A percentile compares a stretch with the other conserved stretches of the same genome.
These are phyloP conservation scores for Callospermophilus lateralis DNA, from an alignment of 2,113 vertebrate genomes.

Conservation along the genomic window DNA sequence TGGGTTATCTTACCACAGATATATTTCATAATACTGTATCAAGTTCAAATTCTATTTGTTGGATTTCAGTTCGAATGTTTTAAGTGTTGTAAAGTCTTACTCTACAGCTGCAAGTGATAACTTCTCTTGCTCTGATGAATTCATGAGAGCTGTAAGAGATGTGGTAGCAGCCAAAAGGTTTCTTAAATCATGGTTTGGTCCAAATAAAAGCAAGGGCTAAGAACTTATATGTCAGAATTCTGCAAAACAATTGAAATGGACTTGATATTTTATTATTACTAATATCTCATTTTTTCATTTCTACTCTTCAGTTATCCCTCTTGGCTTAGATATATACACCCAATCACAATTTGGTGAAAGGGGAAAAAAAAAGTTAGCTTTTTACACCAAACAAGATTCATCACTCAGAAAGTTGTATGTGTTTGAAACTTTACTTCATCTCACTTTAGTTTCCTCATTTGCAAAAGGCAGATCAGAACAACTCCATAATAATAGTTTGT, in stretches of 20 bases:
- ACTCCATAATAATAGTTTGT: background rate
- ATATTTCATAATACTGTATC: slow-evolving; percentile 54
- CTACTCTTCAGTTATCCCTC: background rate
- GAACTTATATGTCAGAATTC: background rate
- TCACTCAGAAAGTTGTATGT: background rate
- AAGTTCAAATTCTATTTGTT: slow-evolving; percentile 53
- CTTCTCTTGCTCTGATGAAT: background rate
- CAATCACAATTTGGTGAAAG: background rate
- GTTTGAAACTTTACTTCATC: background rate
- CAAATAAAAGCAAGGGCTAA: slow-evolving; percentile 8
- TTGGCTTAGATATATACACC: no score
- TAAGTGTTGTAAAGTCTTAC: background rate
- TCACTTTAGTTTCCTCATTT: background rate
- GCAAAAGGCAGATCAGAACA: background rate
- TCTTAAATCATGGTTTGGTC: background rate
- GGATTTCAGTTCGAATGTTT: background rate
- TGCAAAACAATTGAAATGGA: background rate
- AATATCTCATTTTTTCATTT: background rate
- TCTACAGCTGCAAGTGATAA: slow-evolving; percentile 46
- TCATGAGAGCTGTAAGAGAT: background rate
- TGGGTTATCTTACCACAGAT: slow-evolving; percentile 28
- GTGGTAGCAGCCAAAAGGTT: background rate
- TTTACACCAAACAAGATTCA: background rate
- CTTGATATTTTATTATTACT: background rate
- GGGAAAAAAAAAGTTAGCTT: background rate